Conservation (phyloP, 2,888 invertebrate genomes). For the Sicus ferrugineus region DNA sequence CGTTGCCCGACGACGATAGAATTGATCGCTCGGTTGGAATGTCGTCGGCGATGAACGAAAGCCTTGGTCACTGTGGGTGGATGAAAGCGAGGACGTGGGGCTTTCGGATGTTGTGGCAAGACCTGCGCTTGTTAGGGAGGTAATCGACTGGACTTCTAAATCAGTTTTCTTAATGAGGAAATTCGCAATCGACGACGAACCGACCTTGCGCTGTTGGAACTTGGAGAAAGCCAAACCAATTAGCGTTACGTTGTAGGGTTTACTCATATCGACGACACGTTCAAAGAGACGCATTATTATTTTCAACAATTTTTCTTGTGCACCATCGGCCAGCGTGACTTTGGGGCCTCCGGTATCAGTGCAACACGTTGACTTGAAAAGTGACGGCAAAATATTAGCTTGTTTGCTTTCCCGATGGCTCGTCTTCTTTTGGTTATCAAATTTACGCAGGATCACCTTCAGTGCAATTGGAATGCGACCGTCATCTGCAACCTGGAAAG, state of each 20-base stretch:
- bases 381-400: slow-evolving; percentile 74
- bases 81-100: slow-evolving; percentile 41
- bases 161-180: slow-evolving; percentile 75
- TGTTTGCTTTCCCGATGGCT: slow-evolving; percentile 80
- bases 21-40: slow-evolving; percentile 61
- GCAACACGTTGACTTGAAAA: slow-evolving; percentile 66
- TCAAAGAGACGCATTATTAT: slow-evolving; percentile 79
- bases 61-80: slow-evolving; percentile 49
- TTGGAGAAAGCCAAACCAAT: slow-evolving; percentile 84
- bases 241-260: slow-evolving; percentile 81
- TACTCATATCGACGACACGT: slow-evolving; percentile 74
- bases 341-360: slow-evolving; percentile 61
- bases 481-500: slow-evolving; percentile 69
- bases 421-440: slow-evolving; percentile 72
- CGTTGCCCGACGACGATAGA: slow-evolving; percentile 58
- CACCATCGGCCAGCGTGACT: slow-evolving; percentile 65
- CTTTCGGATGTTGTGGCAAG: slow-evolving; percentile 44
- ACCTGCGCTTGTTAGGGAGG: slow-evolving; percentile 67
- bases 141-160: slow-evolving; percentile 80
- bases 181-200: slow-evolving; percentile 76
- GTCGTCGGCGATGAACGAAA: slow-evolving; percentile 60
- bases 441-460: slow-evolving; percentile 78
- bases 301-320: slow-evolving; percentile 73
- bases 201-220: slow-evolving; percentile 75
- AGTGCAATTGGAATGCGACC: slow-evolving; percentile 80